Percentiles rank a stretch among this genome's conserved stretches.
Conservation (phyloP, 2,888 invertebrate species). For the Phaonia tiefii region DNA sequence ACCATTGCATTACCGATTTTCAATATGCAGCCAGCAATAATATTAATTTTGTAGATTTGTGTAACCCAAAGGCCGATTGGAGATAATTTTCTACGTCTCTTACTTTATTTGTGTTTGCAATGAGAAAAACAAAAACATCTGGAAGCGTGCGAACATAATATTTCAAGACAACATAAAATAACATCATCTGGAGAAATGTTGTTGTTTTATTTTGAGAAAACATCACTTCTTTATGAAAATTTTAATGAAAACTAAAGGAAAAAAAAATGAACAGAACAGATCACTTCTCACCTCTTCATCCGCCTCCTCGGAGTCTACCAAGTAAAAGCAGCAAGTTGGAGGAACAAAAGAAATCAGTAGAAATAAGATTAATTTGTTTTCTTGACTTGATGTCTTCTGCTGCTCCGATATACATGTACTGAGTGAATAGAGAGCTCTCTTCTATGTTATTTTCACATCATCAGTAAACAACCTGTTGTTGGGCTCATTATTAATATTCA, state of each 20-base stretch:
- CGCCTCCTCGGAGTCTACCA: constrained; percentile 14
- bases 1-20: too few relatives aligned
- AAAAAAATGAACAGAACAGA: constrained; percentile 28
- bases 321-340: constrained; percentile 13
- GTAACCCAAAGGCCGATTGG: background rate
- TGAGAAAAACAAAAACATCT: constrained; percentile 44
- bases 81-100: background rate
- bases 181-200: constrained; percentile 46
- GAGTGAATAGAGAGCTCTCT: constrained; percentile 39
- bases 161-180: background rate
- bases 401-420: background rate
- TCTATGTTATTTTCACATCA: constrained; percentile 68
- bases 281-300: background rate
- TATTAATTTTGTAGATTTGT: too few relatives aligned
- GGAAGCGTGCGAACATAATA: constrained; percentile 61
- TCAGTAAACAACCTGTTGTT: constrained; percentile 71
- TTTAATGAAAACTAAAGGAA: constrained; percentile 22
- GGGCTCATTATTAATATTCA: constrained; percentile 66
- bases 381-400: constrained; percentile 64
- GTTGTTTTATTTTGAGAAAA: constrained; percentile 50
- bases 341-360: constrained; percentile 53
- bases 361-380: constrained; percentile 71
- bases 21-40: too few relatives aligned
- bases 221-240: constrained; percentile 35
- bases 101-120: background rate